Percentiles rank a stretch among this genome's conserved stretches.
Evolutionary conservation across 2,888 invertebrate species (phyloP).

Genomic region (Heterodera filipjevi): DNA sequence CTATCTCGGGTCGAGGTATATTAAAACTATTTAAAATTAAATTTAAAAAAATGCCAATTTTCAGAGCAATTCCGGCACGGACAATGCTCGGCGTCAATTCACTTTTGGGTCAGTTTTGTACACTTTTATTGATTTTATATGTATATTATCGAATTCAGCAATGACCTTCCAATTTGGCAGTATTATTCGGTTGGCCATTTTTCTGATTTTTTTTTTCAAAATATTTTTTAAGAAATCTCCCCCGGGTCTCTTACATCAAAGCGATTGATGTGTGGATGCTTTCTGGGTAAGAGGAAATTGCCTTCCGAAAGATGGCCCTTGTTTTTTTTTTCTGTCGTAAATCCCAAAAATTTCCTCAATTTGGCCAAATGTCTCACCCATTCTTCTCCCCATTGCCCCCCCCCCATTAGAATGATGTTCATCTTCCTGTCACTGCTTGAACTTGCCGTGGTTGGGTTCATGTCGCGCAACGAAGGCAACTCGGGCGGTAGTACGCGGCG

Average conservation of each 20-base stretch:
- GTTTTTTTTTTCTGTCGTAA: not conserved
- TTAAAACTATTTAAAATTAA: conserved; percentile 11
- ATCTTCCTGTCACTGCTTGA: conserved; percentile 64
- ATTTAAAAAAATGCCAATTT: not conserved
- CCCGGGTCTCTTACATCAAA: conserved; percentile 65
- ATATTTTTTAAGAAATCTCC: conserved; percentile 50
- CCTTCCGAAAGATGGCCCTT: not conserved
- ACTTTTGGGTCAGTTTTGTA: conserved; percentile 44
- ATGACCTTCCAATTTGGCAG: conserved; percentile 66
- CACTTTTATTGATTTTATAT: not conserved
- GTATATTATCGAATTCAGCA: conserved; percentile 43
- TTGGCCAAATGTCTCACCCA: too few relatives aligned
- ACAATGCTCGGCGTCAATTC: conserved; percentile 66
- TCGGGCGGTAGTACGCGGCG: not conserved
- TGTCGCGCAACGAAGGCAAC: conserved; percentile 62
- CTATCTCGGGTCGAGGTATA: conserved; percentile 62
- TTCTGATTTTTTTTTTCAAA: too few relatives aligned
- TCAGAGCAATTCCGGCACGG: conserved; percentile 64
- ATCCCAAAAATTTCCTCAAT: conserved; percentile 13
- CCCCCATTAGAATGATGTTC: conserved; percentile 61
- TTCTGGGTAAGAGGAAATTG: conserved; percentile 26
- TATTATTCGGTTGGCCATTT: conserved; percentile 53
- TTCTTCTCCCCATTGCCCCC: not conserved
- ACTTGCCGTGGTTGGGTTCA: conserved; percentile 64
- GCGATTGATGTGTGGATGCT: conserved; percentile 63